Base-by-base conservation (phyloP, 1,140 invertebrate genomes). In the Copidosoma floridanum region DNA sequence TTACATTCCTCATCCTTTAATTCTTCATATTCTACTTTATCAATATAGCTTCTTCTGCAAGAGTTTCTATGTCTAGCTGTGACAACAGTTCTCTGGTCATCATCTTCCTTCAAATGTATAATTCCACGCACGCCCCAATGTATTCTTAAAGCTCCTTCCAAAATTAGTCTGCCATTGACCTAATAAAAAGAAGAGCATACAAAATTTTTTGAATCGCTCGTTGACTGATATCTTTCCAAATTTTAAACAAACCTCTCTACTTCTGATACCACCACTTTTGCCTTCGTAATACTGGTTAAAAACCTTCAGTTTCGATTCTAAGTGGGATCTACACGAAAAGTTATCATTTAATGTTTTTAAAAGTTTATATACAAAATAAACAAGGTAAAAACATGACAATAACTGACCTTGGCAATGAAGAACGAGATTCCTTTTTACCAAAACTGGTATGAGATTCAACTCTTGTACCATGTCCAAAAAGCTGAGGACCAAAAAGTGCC, bases 361-460 rank as follows among this genome's bases (percentile, higher is more conserved):
- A 18, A 32, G 11, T 14, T 61, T 43, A 50, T 27, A 51, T 11
- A 61, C 24, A 57, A 51, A 47, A 32, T n/a, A n/a, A n/a, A n/a
- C n/a, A n/a, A n/a, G n/a, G n/a, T 48, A 27, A 14, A 51, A 37
- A 1, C 27, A 12, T 35, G 26, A 64, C 48, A 51, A 44, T 55
- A 10, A 44, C 48, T 64, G 56, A 77, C 78, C 77, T 75, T 35
- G 81, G 80, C 56, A 79, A 69, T 21, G 75, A 71, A 27, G 81
- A 74, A 65, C 81, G 75, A 66, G 73, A 69, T 81, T 88, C 82
- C 51, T 88, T 86, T 71, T 86, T 86, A 5, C 90, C 90, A 81
- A 92, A 93, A 77, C 89, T 92, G 51, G 89, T 91, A 73, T 93
- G 91, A 59, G 91, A 91, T 78, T 92, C 90, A 21, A 93, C 89